These are phyloP conservation scores for Mastomys coucha DNA, from an alignment of 2,113 vertebrate species.

Conservation along the genomic window DNA sequence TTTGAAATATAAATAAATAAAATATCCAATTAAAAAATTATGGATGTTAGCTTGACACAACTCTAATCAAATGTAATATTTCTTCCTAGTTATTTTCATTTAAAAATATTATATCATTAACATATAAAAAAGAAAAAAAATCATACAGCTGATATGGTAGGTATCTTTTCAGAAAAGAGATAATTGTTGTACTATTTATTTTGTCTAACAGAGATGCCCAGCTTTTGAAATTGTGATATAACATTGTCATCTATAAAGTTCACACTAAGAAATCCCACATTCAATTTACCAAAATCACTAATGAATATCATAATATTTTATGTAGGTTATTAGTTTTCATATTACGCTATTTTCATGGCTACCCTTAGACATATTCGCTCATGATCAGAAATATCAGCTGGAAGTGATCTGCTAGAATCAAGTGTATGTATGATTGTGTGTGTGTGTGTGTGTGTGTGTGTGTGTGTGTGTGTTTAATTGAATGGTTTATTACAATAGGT, in stretches of 20 bases:
- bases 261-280: background rate
- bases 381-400: background rate
- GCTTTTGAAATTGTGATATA: background rate
- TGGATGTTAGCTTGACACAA: too few relatives aligned
- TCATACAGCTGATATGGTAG: background rate
- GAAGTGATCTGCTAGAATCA: background rate
- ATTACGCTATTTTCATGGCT: background rate
- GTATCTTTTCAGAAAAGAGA: constrained; percentile 2
- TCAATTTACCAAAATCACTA: background rate
- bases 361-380: background rate
- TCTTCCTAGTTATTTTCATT: too few relatives aligned
- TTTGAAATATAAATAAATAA: too few relatives aligned
- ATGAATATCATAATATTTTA: background rate
- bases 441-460: background rate
- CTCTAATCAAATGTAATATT: too few relatives aligned
- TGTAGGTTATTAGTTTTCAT: too few relatives aligned
- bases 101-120: too few relatives aligned
- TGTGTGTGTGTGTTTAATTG: background rate
- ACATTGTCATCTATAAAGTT: background rate
- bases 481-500: background rate
- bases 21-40: too few relatives aligned
- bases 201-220: background rate
- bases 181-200: background rate
- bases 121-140: too few relatives aligned
- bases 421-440: background rate